A percentile compares a stretch with the other conserved stretches of the same genome.
phyloP scores from a whole-genome alignment of 2,113 vertebrate species.

The Passerina amoena region DNA sequence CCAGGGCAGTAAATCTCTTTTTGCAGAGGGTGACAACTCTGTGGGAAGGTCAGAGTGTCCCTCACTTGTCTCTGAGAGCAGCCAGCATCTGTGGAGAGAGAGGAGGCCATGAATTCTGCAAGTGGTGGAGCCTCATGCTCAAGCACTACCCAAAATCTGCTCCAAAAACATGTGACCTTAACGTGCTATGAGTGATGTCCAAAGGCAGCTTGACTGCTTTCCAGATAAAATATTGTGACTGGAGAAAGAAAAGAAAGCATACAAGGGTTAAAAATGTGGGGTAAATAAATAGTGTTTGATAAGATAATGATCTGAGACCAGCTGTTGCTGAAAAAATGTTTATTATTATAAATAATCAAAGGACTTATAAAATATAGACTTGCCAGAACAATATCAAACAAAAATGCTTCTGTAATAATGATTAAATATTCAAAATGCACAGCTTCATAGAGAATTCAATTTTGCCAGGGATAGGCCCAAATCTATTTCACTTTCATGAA shows the following conservation, averaged over 20 bases:
- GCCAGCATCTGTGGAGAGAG: neutral
- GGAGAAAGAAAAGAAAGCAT: neutral
- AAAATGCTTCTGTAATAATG: conserved; percentile 40
- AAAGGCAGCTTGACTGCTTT: neutral
- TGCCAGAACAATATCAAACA: conserved; percentile 16
- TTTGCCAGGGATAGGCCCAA: neutral
- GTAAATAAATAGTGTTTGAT: conserved; percentile 36
- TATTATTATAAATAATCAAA: conserved; percentile 62
- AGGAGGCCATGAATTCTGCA: neutral
- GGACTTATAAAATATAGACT: conserved; percentile 42
- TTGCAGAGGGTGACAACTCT: neutral
- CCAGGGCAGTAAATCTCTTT: neutral
- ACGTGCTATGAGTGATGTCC: neutral
- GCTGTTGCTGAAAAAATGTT: conserved; percentile 59
- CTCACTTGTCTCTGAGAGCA: neutral
- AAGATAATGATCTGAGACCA: conserved; percentile 45
- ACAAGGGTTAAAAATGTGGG: conserved; percentile 36
- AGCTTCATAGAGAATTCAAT: conserved; percentile 2
- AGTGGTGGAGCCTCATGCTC: neutral
- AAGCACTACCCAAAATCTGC: neutral
- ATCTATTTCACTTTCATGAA: conserved; percentile 2
- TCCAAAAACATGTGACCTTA: neutral
- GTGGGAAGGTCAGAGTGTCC: neutral
- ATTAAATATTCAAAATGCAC: conserved; percentile 56
- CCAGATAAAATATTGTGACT: neutral